Evolutionary conservation across 2,888 invertebrate species (phyloP).

Genomic region (Eueremaeus valkanovi): DNA sequence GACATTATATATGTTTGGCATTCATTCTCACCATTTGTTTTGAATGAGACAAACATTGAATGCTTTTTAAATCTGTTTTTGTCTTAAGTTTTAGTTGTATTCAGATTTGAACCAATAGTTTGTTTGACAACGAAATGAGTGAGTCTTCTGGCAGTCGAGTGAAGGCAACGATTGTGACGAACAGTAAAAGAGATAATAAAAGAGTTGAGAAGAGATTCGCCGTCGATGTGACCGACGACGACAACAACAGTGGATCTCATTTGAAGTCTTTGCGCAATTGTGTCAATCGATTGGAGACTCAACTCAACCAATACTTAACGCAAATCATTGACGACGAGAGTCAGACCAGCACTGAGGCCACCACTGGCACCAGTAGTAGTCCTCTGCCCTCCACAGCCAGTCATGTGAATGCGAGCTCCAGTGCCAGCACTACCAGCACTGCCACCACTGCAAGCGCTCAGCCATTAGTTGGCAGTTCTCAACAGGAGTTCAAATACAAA

Average conservation of each 20-base stretch:
- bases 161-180: slow-evolving; percentile 9
- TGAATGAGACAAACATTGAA: not conserved
- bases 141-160: not conserved
- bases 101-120: not conserved
- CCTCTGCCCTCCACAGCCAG: no score
- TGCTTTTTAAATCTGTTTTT: not conserved
- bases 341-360: not conserved
- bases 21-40: not conserved
- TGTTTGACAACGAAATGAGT: not conserved
- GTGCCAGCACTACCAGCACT: no score
- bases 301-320: slow-evolving; percentile 37
- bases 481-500: no score
- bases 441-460: no score
- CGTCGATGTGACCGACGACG: not conserved
- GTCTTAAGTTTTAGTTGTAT: not conserved
- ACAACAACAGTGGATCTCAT: slow-evolving; percentile 11
- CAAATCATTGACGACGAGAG: slow-evolving; percentile 37
- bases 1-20: not conserved
- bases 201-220: slow-evolving; percentile 4
- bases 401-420: no score
- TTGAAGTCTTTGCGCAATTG: slow-evolving; percentile 36
- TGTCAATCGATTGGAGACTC: slow-evolving; percentile 39
- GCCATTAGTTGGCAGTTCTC: no score
- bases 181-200: not conserved
- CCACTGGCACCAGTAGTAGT: not conserved